A percentile compares a stretch with the other conserved stretches of the same genome.
These are phyloP conservation scores for Tinea semifulvella DNA, from an alignment of 2,888 invertebrate species.

Conservation along the genomic window DNA sequence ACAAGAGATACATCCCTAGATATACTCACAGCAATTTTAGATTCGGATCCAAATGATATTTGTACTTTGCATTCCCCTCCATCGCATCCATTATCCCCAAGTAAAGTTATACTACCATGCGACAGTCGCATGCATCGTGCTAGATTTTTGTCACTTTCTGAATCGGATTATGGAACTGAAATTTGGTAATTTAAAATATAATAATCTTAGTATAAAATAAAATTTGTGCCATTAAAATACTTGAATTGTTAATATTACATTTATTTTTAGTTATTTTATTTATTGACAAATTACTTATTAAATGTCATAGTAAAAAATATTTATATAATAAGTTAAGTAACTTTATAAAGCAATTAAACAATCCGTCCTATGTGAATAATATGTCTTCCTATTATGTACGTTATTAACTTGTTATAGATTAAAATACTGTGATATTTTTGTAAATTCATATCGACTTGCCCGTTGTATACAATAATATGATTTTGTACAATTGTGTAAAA, in stretches of 20 bases:
- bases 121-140: slow-evolving; percentile 71
- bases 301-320: neutral
- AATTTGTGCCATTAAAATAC: slow-evolving; percentile 4
- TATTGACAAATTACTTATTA: neutral
- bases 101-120: slow-evolving; percentile 70
- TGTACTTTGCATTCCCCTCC: slow-evolving; percentile 52
- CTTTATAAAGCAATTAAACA: too few species aligned
- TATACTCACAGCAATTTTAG: slow-evolving; percentile 53
- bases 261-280: too few species aligned
- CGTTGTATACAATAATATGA: neutral
- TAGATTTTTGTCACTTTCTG: slow-evolving; percentile 70
- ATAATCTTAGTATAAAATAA: neutral
- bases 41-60: slow-evolving; percentile 54
- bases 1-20: slow-evolving; percentile 47
- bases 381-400: slow-evolving; percentile 1
- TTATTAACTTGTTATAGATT: neutral
- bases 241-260: too few species aligned
- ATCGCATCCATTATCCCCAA: slow-evolving; percentile 57
- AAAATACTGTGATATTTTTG: slow-evolving; percentile 8
- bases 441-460: neutral
- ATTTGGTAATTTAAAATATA: slow-evolving; percentile 66
- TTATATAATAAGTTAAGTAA: too few species aligned
- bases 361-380: slow-evolving; percentile 5
- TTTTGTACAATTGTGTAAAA: neutral
- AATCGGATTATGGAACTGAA: slow-evolving; percentile 74